phyloP scores from a whole-genome alignment of 2,888 invertebrate genomes.

The Cantharis rustica region DNA sequence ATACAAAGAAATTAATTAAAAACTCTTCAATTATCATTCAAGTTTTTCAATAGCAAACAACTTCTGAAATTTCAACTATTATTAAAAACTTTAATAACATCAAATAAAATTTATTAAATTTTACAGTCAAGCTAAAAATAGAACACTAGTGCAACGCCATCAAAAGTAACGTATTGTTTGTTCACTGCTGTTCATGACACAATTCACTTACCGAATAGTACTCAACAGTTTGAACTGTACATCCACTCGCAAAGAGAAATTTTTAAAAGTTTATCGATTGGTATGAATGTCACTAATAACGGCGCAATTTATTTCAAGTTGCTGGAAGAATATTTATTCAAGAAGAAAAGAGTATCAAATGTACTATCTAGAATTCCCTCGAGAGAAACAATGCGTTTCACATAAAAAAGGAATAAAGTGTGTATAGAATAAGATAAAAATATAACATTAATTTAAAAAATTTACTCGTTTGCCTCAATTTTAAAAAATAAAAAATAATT shows the following conservation, averaged over 20 bases:
- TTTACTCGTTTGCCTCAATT: no score
- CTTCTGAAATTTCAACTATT: neutral
- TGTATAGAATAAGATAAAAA: no score
- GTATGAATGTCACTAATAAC: no score
- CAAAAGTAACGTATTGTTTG: neutral
- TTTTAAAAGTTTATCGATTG: neutral
- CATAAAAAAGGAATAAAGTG: no score
- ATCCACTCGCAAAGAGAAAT: neutral
- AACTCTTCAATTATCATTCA: neutral
- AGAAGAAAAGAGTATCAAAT: neutral
- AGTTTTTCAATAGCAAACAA: neutral
- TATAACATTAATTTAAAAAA: no score
- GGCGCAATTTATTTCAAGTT: neutral
- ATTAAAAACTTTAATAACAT: neutral
- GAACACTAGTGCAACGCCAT: neutral
- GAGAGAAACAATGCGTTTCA: no score
- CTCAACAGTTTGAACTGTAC: neutral
- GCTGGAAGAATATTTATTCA: neutral
- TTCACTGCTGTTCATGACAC: neutral
- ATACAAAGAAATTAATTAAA: neutral
- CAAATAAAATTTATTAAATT: neutral
- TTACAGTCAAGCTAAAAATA: neutral
- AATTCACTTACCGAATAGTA: neutral
- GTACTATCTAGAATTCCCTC: neutral
- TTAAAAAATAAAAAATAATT: no score